These are phyloP conservation scores for Ylistrum balloti DNA, from an alignment of 1,140 invertebrate genomes.

Conservation along the genomic window DNA sequence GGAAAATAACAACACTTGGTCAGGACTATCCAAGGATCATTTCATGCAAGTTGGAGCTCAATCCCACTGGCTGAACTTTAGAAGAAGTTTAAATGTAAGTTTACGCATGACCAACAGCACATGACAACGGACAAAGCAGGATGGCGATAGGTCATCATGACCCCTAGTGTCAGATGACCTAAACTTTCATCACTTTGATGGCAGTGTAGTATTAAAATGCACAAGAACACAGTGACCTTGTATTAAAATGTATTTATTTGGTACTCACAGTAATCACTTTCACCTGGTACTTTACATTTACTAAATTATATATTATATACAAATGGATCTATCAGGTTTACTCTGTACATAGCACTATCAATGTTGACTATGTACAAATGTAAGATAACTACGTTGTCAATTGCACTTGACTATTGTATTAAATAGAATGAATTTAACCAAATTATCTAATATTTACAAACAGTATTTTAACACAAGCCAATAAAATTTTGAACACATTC, in stretches of 20 bases:
- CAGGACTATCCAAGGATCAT: too few species aligned
- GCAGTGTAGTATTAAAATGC: not conserved
- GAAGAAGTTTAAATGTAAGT: too few species aligned
- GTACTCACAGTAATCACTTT: slow-evolving; percentile 32
- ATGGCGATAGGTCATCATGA: too few species aligned
- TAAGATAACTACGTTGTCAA: not conserved
- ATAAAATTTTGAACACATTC: slow-evolving; percentile 36
- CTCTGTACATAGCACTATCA: slow-evolving; percentile 24
- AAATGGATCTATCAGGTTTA: not conserved
- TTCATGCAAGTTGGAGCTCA: too few species aligned
- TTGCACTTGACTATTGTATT: slow-evolving; percentile 12
- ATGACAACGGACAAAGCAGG: too few species aligned
- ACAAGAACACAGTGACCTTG: not conserved
- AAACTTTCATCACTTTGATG: too few species aligned
- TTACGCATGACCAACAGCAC: too few species aligned
- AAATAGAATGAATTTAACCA: not conserved
- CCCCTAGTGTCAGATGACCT: too few species aligned
- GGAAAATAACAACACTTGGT: too few species aligned
- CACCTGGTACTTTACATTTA: slow-evolving; percentile 15
- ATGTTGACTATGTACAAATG: not conserved
- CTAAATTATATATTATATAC: slow-evolving; percentile 31
- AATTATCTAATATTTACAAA: not conserved
- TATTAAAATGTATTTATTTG: slow-evolving; percentile 40
- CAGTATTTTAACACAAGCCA: not conserved
- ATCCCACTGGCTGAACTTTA: too few species aligned